A percentile compares a stretch with the other conserved stretches of the same genome.
phyloP scores from a whole-genome alignment of 2,888 invertebrate genomes.

The Phengaris alcon region DNA sequence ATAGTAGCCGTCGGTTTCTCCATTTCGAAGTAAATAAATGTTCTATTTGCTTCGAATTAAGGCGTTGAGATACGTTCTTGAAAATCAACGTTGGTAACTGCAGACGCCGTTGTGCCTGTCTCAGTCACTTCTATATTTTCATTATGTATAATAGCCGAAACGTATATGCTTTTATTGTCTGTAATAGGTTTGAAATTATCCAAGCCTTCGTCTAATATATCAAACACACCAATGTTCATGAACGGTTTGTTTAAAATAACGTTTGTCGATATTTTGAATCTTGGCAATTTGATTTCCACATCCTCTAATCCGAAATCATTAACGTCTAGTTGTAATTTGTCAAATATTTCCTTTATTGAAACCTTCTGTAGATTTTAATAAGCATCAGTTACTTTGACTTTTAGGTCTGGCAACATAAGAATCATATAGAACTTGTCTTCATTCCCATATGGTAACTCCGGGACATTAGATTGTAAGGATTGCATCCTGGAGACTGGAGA shows the following conservation, averaged over 20 bases:
- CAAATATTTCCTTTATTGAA: slow-evolving; percentile 72
- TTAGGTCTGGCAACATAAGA: slow-evolving; percentile 80
- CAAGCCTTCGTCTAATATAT: slow-evolving; percentile 78
- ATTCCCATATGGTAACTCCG: slow-evolving; percentile 85
- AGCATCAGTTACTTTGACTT: slow-evolving; percentile 69
- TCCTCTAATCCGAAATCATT: slow-evolving; percentile 77
- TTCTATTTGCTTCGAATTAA: slow-evolving; percentile 81
- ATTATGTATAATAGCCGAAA: slow-evolving; percentile 84
- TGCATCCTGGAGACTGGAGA: slow-evolving; percentile 79
- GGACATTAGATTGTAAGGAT: slow-evolving; percentile 76
- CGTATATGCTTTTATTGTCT: slow-evolving; percentile 68
- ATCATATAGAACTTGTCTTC: slow-evolving; percentile 81
- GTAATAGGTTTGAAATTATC: slow-evolving; percentile 80
- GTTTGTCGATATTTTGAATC: slow-evolving; percentile 81
- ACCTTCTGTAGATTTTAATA: slow-evolving; percentile 70
- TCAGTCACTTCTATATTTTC: slow-evolving; percentile 87
- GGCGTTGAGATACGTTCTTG: slow-evolving; percentile 79
- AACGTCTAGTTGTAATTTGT: slow-evolving; percentile 66
- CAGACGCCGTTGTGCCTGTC: slow-evolving; percentile 85
- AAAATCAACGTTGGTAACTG: slow-evolving; percentile 73
- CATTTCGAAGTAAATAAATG: slow-evolving; percentile 83
- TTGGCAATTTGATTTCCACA: slow-evolving; percentile 82
- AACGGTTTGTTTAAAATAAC: slow-evolving; percentile 79
- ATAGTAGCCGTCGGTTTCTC: slow-evolving; percentile 82
- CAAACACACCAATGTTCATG: slow-evolving; percentile 82